Percentiles rank a stretch among this genome's conserved stretches.
Evolutionary conservation across 2,797 vertebrate species (phyloP).

Genomic region (Tadarida brasiliensis): DNA sequence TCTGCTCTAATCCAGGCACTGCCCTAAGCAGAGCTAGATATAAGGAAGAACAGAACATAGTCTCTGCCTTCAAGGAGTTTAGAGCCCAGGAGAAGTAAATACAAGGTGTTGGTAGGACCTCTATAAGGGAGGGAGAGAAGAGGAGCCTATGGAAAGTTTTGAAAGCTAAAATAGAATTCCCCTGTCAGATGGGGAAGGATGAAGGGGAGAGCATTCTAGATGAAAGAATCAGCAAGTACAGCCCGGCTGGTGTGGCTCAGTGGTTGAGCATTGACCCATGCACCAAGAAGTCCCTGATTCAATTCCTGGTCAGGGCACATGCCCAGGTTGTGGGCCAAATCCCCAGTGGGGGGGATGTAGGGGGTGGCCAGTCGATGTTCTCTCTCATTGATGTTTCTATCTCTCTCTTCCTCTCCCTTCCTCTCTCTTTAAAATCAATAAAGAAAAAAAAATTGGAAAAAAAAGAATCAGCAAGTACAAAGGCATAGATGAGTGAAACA

Average conservation of each 20-base stretch:
- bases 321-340: too few species aligned
- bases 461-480: not conserved
- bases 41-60: not conserved
- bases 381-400: too few species aligned
- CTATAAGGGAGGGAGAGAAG: not conserved
- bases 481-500: conserved; percentile 10
- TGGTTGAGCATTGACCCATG: too few species aligned
- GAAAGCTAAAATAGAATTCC: conserved; percentile 51
- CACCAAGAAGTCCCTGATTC: too few species aligned
- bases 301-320: too few species aligned
- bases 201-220: not conserved
- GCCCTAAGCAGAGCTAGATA: not conserved
- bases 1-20: not conserved
- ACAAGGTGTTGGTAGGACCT: not conserved
- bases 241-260: too few species aligned
- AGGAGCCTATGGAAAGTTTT: not conserved
- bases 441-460: not conserved
- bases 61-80: not conserved
- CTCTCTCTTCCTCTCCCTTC: too few species aligned
- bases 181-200: not conserved
- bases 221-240: not conserved
- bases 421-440: too few species aligned
- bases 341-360: too few species aligned
- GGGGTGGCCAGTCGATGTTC: too few species aligned
- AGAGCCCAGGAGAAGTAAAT: not conserved